phyloP scores from a whole-genome alignment of 2,888 invertebrate species.

The Ichneumon xanthorius region DNA sequence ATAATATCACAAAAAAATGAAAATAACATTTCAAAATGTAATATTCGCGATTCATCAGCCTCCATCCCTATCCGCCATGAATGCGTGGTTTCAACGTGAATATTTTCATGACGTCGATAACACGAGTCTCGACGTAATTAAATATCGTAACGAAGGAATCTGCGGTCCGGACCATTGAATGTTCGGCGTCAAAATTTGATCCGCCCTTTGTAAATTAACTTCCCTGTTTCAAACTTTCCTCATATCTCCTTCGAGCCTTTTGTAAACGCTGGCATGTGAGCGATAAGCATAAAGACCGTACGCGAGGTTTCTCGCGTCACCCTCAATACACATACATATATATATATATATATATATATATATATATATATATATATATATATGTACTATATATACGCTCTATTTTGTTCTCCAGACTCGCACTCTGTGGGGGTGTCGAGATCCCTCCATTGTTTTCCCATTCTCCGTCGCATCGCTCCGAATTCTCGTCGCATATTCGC shows the following conservation, averaged over 20 bases:
- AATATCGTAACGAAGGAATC: no score
- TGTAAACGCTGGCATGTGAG: conserved; percentile 8
- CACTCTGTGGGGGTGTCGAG: conserved; percentile 35
- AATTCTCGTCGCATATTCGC: conserved; percentile 38
- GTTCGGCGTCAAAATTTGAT: neutral
- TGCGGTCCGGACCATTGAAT: neutral
- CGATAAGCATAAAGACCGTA: conserved; percentile 11
- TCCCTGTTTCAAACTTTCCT: conserved; percentile 6
- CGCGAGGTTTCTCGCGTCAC: neutral
- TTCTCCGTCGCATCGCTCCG: conserved; percentile 1
- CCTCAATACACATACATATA: neutral
- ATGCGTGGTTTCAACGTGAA: no score
- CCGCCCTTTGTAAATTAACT: neutral
- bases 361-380: no score
- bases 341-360: no score
- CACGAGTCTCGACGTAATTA: no score
- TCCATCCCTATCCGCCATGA: no score
- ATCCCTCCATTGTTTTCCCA: conserved; percentile 36
- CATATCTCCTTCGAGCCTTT: conserved; percentile 5
- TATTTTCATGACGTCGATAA: no score
- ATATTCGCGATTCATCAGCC: no score
- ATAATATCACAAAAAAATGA: no score
- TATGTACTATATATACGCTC: neutral
- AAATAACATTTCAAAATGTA: no score
- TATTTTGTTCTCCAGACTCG: conserved; percentile 36